Conservation (phyloP, 2,888 invertebrate species). For the Sinopyrophorus schimmeli region DNA sequence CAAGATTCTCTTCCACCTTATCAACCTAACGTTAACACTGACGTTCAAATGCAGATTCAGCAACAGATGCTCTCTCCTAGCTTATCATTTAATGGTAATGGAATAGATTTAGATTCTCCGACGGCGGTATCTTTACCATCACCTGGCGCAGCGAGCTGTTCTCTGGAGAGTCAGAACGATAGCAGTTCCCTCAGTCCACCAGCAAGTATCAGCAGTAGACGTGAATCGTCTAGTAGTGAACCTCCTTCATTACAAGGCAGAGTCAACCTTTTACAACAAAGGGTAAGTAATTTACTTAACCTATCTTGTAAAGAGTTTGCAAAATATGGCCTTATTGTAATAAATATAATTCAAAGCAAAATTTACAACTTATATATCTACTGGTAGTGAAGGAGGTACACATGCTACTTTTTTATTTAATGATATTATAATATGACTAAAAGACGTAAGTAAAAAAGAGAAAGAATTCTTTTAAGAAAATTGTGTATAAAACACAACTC, state of each 20-base stretch:
- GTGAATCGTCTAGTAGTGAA: conserved; percentile 63
- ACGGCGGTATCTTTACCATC: conserved; percentile 82
- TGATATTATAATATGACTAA: too few species aligned
- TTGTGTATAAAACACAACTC: too few species aligned
- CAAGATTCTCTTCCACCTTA: conserved; percentile 52
- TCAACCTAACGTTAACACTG: conserved; percentile 47
- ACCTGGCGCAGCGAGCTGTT: conserved; percentile 73
- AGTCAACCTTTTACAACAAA: conserved; percentile 77
- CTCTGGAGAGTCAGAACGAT: conserved; percentile 68
- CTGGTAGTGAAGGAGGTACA: conserved; percentile 21
- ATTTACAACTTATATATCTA: background rate
- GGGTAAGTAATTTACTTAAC: conserved; percentile 68
- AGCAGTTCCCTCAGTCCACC: conserved; percentile 66
- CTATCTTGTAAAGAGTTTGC: conserved; percentile 11
- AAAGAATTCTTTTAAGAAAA: too few species aligned
- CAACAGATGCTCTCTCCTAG: conserved; percentile 57
- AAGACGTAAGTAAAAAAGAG: too few species aligned
- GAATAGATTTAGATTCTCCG: conserved; percentile 70
- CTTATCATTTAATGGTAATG: conserved; percentile 68
- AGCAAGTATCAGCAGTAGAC: conserved; percentile 70
- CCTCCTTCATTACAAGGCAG: conserved; percentile 60
- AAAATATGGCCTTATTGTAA: too few species aligned
- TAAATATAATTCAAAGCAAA: too few species aligned
- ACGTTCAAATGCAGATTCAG: conserved; percentile 71
- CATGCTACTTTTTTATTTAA: too few species aligned